Conservation (phyloP, 2,888 invertebrate genomes). For the Lasioglossum lativentre region DNA sequence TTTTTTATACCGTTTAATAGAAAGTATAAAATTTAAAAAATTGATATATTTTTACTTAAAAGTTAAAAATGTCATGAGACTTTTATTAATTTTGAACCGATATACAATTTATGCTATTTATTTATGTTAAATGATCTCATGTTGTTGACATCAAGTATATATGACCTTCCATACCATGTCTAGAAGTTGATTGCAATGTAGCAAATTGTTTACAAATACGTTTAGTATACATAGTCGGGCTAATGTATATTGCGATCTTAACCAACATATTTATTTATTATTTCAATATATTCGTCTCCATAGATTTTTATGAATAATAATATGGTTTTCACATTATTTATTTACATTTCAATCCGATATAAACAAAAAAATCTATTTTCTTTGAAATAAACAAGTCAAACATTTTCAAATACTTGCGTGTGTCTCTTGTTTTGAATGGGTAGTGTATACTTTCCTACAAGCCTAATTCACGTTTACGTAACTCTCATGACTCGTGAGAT, state of each 20-base stretch:
- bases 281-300: neutral
- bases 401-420: neutral
- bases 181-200: neutral
- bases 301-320: neutral
- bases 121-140: neutral
- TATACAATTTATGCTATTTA: neutral
- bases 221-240: neutral
- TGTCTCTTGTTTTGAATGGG: neutral
- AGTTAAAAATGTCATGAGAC: neutral
- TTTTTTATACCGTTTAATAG: neutral
- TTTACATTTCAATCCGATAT: neutral
- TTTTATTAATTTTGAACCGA: neutral
- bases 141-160: neutral
- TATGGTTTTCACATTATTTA: neutral
- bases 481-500: conserved; percentile 25
- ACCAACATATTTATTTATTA: neutral
- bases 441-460: conserved; percentile 1
- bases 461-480: conserved; percentile 42
- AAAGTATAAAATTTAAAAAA: neutral
- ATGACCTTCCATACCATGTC: neutral
- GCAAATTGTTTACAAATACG: neutral
- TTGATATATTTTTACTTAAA: neutral
- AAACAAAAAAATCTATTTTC: neutral
- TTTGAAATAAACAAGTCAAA: neutral
- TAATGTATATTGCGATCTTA: no score